Percentiles rank a stretch among this genome's conserved stretches.
Conservation (phyloP, 2,113 vertebrate genomes). For the Potamarius usumacintae region DNA sequence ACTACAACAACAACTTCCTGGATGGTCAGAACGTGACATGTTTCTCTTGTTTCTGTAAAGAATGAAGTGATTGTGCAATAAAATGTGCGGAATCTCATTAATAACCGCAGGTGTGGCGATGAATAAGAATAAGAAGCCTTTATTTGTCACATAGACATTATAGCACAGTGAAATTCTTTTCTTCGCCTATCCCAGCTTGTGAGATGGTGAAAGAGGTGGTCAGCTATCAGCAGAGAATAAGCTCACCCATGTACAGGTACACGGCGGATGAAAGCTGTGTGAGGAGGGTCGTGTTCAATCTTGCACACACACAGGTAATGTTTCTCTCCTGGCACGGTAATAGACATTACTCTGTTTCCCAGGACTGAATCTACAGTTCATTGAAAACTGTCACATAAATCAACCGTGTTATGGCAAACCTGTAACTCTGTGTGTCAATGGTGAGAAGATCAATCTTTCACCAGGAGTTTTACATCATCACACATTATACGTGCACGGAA, state of each 20-base stretch:
- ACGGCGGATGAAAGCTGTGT: background rate
- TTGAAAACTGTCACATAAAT: slow-evolving; percentile 36
- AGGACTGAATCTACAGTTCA: slow-evolving; percentile 31
- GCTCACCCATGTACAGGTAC: slow-evolving; percentile 31
- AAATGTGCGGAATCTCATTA: slow-evolving; percentile 36
- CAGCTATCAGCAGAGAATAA: slow-evolving; percentile 2
- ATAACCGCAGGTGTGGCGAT: background rate
- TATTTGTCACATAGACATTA: no score
- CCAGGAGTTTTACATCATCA: background rate
- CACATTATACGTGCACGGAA: background rate
- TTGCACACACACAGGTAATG: background rate
- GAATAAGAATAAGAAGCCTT: background rate
- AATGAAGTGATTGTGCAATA: slow-evolving; percentile 10
- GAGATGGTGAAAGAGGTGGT: background rate
- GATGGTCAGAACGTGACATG: slow-evolving; percentile 8
- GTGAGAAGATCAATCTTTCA: background rate
- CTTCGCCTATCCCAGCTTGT: no score
- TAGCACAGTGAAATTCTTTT: no score
- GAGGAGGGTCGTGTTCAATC: background rate
- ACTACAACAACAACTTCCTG: slow-evolving; percentile 14
- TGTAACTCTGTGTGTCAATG: background rate
- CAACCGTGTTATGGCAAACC: background rate
- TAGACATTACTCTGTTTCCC: background rate
- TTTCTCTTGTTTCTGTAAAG: background rate
- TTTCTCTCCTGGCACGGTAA: background rate